Conservation (phyloP, 2,888 invertebrate genomes). For the Calameuta pallipes region DNA sequence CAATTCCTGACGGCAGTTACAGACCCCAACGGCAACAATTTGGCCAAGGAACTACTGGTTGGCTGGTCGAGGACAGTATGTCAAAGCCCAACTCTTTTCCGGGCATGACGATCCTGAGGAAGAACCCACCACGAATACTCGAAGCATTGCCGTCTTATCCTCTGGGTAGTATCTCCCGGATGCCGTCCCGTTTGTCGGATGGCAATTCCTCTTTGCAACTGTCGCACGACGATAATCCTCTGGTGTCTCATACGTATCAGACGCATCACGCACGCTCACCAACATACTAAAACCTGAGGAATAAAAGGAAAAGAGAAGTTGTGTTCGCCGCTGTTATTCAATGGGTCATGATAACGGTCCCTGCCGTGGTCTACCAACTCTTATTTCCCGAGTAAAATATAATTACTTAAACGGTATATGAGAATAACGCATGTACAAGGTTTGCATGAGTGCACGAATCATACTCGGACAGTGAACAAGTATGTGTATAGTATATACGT, state of each 20-base stretch:
- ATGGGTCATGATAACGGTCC: neutral
- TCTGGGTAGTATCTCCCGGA: constrained; percentile 28
- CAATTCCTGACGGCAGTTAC: constrained; percentile 31
- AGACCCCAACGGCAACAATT: constrained; percentile 26
- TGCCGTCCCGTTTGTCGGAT: constrained; percentile 30
- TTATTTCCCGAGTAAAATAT: neutral
- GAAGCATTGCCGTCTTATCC: constrained; percentile 60
- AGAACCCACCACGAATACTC: constrained; percentile 57
- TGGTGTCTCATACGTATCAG: neutral
- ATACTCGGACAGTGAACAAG: neutral
- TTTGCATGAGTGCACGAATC: neutral
- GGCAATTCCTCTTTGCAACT: constrained; percentile 11
- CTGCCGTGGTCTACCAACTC: neutral
- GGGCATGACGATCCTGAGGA: constrained; percentile 32
- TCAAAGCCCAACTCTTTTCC: constrained; percentile 5
- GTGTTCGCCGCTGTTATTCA: neutral
- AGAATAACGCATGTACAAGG: neutral
- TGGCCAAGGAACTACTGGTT: constrained; percentile 37
- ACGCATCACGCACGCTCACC: constrained; percentile 20
- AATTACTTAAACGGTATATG: neutral
- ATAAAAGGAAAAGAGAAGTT: neutral
- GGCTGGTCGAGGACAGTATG: constrained; percentile 47
- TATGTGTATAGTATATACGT: neutral
- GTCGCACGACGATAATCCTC: constrained; percentile 8
- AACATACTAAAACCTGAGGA: constrained; percentile 6